Evolutionary conservation across 53 echinoderm and acorn worm genomes (phyloP), one percentile per base, ranked within the genome.

Genomic region (Temnopleurus reevesii): DNA sequence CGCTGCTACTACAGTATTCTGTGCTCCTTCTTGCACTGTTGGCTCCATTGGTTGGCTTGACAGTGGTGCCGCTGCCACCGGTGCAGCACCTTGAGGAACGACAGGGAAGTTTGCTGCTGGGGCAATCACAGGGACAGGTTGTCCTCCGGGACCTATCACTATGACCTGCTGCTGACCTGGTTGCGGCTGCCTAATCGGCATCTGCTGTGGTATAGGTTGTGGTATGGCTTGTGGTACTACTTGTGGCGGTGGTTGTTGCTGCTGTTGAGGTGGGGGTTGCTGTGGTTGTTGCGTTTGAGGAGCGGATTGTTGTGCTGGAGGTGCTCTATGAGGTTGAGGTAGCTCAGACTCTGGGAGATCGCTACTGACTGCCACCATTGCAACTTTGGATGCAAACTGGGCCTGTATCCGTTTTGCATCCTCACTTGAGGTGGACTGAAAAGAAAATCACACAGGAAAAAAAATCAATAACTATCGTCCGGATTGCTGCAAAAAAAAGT

Each of bases 371-470:
- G 95, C 93, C 18, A 87, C 63, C 27, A 89, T 91, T 17, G 95
- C 94, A 8, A 96, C 96, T 41, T 91, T 85, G 12, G 94, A 93
- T 17, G 96, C 96, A 91, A 96, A 94, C 13, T 49, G 46, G 10
- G 96, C 96, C 54, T 95, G 93, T 85, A 95, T 95, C 23, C 93
- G 89, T 35, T 86, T 90, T 30, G 87, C 87, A 81, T 96, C 93
- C 41, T 92, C 91, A 64, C 59, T 91, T 89, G 86, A 89, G 61
- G 92, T 91, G 24, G 94, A 92, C 91, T 91, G 77, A 77, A 86
- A 60, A n/a, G n/a, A n/a, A n/a, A n/a, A n/a, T n/a, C n/a, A n/a
- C n/a, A n/a, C n/a, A n/a, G n/a, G n/a, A n/a, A n/a, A n/a, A n/a
- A n/a, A n/a, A n/a, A n/a, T n/a, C n/a, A n/a, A n/a, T n/a, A n/a